Percentiles rank a stretch among this genome's conserved stretches.
Evolutionary conservation across 2,113 vertebrate species (phyloP).

Genomic region (Rhinoptilus africanus): DNA sequence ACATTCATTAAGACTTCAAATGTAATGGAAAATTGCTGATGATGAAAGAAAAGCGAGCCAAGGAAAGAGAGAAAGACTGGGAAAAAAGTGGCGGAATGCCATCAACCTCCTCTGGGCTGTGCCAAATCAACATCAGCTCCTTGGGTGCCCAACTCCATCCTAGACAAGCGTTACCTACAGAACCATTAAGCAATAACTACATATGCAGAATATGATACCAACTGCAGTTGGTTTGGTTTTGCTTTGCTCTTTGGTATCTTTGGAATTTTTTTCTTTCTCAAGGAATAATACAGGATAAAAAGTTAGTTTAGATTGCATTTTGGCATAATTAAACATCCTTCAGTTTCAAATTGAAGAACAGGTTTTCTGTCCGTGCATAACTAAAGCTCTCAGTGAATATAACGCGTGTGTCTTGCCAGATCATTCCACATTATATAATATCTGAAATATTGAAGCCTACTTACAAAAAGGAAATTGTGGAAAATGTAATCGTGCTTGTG

Average conservation of each 20-base stretch:
- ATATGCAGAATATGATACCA: neutral
- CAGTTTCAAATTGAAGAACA: neutral
- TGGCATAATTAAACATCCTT: neutral
- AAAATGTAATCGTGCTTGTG: neutral
- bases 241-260: neutral
- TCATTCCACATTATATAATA: neutral
- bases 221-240: neutral
- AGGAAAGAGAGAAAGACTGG: neutral
- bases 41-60: neutral
- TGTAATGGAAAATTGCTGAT: neutral
- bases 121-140: neutral
- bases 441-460: neutral
- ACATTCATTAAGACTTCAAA: neutral
- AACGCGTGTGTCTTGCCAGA: neutral
- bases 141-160: neutral
- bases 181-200: neutral
- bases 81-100: neutral
- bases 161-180: neutral
- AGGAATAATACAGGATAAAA: neutral
- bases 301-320: neutral
- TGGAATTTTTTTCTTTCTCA: neutral
- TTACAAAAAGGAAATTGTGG: neutral
- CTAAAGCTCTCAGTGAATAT: neutral
- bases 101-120: neutral
- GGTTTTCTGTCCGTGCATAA: neutral